Conservation (phyloP, 2,888 invertebrate genomes). For the Amitus sp. region DNA sequence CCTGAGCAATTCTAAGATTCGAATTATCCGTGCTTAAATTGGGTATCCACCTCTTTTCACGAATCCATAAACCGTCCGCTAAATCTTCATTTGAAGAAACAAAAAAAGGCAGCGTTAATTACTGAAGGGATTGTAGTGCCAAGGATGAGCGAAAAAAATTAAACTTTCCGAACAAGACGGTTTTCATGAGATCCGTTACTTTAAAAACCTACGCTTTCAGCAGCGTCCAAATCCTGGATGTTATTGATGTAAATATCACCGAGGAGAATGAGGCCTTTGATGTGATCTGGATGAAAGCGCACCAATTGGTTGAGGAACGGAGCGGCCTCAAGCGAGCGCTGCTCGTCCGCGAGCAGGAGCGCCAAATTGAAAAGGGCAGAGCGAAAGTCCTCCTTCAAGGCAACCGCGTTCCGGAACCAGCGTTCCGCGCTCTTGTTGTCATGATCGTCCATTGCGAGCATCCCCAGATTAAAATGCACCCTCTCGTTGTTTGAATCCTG, state of each 20-base stretch:
- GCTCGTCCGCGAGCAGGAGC: slow-evolving; percentile 86
- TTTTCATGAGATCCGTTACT: too few species aligned
- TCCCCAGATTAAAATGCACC: slow-evolving; percentile 94
- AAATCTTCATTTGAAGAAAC: too few species aligned
- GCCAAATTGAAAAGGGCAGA: slow-evolving; percentile 96
- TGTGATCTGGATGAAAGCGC: slow-evolving; percentile 90
- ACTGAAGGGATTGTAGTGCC: too few species aligned
- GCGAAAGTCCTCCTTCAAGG: slow-evolving; percentile 87
- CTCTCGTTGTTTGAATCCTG: slow-evolving; percentile 83
- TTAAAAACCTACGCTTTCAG: too few species aligned
- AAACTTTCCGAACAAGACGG: too few species aligned
- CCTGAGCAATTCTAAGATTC: slow-evolving; percentile 86
- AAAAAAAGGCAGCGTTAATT: too few species aligned
- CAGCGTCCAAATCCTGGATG: slow-evolving; percentile 92
- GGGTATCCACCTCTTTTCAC: too few species aligned
- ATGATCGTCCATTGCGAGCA: slow-evolving; percentile 96
- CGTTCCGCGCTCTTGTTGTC: slow-evolving; percentile 89
- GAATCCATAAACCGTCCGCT: too few species aligned
- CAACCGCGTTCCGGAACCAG: slow-evolving; percentile 90
- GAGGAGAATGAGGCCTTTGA: slow-evolving; percentile 88
- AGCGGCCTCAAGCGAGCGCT: slow-evolving; percentile 89
- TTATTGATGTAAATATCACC: slow-evolving; percentile 97
- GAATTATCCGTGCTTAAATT: too few species aligned
- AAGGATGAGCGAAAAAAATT: too few species aligned
- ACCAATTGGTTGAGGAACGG: slow-evolving; percentile 92